Evolutionary conservation across 2,113 vertebrate genomes (phyloP).

Genomic region (Pleuronectes platessa): DNA sequence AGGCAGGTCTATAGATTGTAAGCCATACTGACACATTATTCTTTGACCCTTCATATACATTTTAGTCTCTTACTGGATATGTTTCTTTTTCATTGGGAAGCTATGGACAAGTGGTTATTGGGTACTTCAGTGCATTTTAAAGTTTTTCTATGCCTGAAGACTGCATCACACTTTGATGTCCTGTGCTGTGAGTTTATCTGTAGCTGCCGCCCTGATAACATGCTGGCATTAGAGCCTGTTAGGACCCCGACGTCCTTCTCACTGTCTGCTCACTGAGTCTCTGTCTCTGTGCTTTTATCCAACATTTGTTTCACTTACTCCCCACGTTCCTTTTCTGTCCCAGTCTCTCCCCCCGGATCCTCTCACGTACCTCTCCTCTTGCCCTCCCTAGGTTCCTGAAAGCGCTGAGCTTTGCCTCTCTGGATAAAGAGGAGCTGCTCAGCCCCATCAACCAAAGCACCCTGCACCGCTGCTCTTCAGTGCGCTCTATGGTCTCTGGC

Average conservation of each 20-base stretch:
- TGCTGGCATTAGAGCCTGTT: not conserved
- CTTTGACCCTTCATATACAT: not conserved
- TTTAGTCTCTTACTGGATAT: not conserved
- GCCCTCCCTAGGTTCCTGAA: constrained; percentile 92
- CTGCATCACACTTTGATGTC: not conserved
- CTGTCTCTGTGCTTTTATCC: constrained; percentile 50
- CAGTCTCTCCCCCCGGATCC: constrained; percentile 75
- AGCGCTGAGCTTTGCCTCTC: constrained; percentile 96
- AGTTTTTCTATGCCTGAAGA: not conserved
- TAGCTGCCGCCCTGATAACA: constrained; percentile 7
- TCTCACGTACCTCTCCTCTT: constrained; percentile 75
- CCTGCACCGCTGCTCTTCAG: constrained; percentile 95
- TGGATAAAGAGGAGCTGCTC: constrained; percentile 98
- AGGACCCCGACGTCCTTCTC: not conserved
- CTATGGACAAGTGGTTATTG: not conserved
- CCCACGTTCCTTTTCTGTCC: constrained; percentile 45
- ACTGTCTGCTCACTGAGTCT: constrained; percentile 7
- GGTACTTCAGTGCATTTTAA: not conserved
- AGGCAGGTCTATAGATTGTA: not conserved
- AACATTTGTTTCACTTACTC: constrained; percentile 40
- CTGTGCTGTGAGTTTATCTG: not conserved
- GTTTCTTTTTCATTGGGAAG: not conserved
- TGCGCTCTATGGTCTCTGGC: constrained; percentile 97
- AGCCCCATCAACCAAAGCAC: constrained; percentile 98
- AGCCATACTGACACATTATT: not conserved